These are phyloP conservation scores for Lasioglossum morio DNA, from an alignment of 2,888 invertebrate genomes.

Conservation along the genomic window DNA sequence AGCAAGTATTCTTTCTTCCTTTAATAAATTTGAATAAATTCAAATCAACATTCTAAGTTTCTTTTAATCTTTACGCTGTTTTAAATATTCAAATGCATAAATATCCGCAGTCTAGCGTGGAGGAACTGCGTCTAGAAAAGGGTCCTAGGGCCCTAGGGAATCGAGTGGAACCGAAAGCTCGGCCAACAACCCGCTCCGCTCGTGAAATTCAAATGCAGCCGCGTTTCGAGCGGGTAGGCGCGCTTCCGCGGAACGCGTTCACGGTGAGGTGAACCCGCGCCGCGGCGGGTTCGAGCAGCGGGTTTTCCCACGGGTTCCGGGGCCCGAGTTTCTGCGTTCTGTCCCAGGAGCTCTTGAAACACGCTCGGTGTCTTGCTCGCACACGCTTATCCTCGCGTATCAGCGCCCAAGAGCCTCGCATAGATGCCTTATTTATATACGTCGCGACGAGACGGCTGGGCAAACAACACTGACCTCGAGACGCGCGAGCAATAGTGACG, in stretches of 20 bases:
- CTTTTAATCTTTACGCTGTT: no score
- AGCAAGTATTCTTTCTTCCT: no score
- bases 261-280: slow-evolving; percentile 50
- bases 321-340: background rate
- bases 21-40: no score
- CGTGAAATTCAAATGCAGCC: slow-evolving; percentile 30
- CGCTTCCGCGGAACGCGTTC: slow-evolving; percentile 51
- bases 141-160: background rate
- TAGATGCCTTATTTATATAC: slow-evolving; percentile 33
- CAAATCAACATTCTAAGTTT: no score
- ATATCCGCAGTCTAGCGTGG: no score
- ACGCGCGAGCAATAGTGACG: slow-evolving; percentile 31
- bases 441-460: slow-evolving; percentile 53
- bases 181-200: background rate
- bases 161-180: slow-evolving; percentile 3
- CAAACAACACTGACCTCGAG: slow-evolving; percentile 63
- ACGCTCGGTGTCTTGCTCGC: slow-evolving; percentile 11
- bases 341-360: background rate
- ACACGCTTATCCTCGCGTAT: slow-evolving; percentile 11
- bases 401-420: slow-evolving; percentile 21
- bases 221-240: slow-evolving; percentile 30
- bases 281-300: slow-evolving; percentile 23
- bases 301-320: slow-evolving; percentile 52
- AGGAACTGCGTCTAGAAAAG: no score
- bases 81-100: no score